Percentiles rank a stretch among this genome's conserved stretches.
phyloP scores from a whole-genome alignment of 2,888 invertebrate species.

The Schizaphis graminum region DNA sequence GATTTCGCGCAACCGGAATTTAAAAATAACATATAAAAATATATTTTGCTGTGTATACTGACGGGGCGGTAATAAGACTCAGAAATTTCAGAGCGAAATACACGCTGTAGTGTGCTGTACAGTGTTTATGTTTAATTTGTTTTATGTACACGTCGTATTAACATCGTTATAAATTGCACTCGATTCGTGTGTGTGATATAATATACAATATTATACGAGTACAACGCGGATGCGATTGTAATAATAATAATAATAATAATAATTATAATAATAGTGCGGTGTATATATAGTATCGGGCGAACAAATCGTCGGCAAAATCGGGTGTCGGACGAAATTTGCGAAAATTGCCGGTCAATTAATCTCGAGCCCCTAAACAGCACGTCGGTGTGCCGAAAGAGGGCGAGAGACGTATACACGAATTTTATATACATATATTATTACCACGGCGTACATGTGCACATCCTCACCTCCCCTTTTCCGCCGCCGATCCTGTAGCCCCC shows the following conservation, averaged over 20 bases:
- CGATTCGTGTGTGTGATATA: background rate
- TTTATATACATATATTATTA: background rate
- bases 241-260: background rate
- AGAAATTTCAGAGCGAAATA: background rate
- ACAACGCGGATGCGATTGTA: background rate
- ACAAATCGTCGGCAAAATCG: constrained; percentile 14
- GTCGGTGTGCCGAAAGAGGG: background rate
- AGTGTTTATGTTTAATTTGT: background rate
- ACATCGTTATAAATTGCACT: background rate
- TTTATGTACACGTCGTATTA: background rate
- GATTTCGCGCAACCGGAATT: background rate
- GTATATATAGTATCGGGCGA: background rate
- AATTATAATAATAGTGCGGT: background rate
- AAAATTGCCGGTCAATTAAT: constrained; percentile 58
- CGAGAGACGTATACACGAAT: background rate
- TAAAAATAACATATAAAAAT: background rate
- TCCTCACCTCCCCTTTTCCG: background rate
- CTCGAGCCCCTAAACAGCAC: constrained; percentile 45
- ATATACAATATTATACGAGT: background rate
- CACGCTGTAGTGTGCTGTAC: background rate
- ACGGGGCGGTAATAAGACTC: background rate
- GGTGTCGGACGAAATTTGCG: constrained; percentile 32
- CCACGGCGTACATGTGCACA: background rate
- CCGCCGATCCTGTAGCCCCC: background rate
- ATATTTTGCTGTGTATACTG: background rate